Percentiles rank a stretch among this genome's conserved stretches.
These are phyloP conservation scores for Hoplostethus atlanticus DNA, from an alignment of 2,797 vertebrate genomes.

Conservation along the genomic window DNA sequence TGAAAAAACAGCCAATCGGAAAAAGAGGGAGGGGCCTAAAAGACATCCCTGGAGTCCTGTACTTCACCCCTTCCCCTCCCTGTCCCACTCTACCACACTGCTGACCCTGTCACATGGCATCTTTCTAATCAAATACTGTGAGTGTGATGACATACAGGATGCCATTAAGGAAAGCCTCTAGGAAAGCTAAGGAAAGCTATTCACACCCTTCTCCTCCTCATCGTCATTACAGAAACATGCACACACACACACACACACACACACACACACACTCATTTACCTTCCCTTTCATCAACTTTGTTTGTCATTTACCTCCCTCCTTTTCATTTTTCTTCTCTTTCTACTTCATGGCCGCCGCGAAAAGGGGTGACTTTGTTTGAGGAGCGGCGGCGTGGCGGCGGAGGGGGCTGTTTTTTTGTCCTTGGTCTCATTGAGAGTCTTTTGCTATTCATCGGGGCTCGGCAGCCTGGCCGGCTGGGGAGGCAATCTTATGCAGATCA, in stretches of 20 bases:
- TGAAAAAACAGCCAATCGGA: no score
- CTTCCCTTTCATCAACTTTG: conserved; percentile 69
- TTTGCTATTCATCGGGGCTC: conserved; percentile 67
- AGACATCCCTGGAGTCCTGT: no score
- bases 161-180: conserved; percentile 40
- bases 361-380: conserved; percentile 63
- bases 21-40: no score
- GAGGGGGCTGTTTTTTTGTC: conserved; percentile 68
- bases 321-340: conserved; percentile 37
- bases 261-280: conserved; percentile 54
- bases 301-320: conserved; percentile 59
- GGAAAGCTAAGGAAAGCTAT: conserved; percentile 17
- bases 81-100: neutral
- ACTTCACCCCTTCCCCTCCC: no score
- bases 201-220: conserved; percentile 25
- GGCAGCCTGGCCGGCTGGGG: conserved; percentile 59
- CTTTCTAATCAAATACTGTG: conserved; percentile 62
- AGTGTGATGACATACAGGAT: conserved; percentile 24
- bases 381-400: conserved; percentile 46
- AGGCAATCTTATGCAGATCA: conserved; percentile 80
- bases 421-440: conserved; percentile 71
- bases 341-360: conserved; percentile 27
- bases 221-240: conserved; percentile 28
- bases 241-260: conserved; percentile 12
- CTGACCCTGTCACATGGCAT: conserved; percentile 60